Base-by-base conservation (phyloP, 2,113 vertebrate genomes). In the Athene cunicularia region DNA sequence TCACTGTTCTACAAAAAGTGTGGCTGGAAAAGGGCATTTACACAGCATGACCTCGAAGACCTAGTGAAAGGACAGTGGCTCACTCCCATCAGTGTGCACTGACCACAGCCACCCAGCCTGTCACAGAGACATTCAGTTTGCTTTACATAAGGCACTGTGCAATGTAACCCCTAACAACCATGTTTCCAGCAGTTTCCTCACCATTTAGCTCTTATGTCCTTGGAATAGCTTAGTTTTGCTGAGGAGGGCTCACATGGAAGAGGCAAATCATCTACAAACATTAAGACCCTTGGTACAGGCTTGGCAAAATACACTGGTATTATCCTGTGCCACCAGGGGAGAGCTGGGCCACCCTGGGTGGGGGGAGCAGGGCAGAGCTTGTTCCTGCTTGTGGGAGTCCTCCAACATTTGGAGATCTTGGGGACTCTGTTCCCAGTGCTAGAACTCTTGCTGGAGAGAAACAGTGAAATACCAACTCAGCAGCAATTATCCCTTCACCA, bases 41-140 rank as follows among this genome's bases (percentile, higher is more conserved):
- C 41, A 60, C 11, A 64, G n/a, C 52, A 68, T 6, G 27, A 85
- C 56, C 21, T 6, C 26, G 39, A 68, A 55, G 21, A 45, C 21
- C 63, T 37, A 23, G 15, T 37, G 21, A 87, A 71, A 85, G 64
- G 56, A 33, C 4, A 72, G 41, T 14, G 14, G 5, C 26, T 79
- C 2, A 0, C 20, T 50, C 12, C 19, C 20, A 83, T 35, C 19
- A 41, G 53, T 32, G 27, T 9, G 4, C 37, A 16, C 37, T 26
- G 58, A 80, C n/a, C 66, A 72, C 20, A 72, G 74, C 16, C 12
- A 62, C 5, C 4, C 39, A 64, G 33, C 10, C 63, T 50, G 59
- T 8, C 41, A 73, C 0, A 0, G 2, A 67, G 22, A n/a, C 52
- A 83, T 19, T 18, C 30, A 20, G 8, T 71, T 1, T 6, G 37